phyloP scores from a whole-genome alignment of 1,140 invertebrate species.

The Panagrolaimus sp. region DNA sequence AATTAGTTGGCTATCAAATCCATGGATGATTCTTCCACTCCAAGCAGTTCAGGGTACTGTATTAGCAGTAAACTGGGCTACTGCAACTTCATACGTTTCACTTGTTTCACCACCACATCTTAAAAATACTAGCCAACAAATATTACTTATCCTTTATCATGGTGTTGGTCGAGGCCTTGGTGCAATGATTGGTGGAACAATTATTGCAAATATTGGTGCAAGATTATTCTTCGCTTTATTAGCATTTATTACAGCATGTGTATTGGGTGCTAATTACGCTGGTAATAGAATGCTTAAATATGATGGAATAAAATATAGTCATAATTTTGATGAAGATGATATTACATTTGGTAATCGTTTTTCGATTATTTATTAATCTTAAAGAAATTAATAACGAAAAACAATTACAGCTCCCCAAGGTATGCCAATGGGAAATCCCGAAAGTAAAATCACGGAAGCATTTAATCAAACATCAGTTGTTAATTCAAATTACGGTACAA shows the following conservation, averaged over 20 bases:
- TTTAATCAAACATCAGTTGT: conserved; percentile 36
- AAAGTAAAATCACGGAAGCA: conserved; percentile 42
- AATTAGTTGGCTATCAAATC: conserved; percentile 43
- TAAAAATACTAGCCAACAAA: conserved; percentile 37
- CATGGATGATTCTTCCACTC: conserved; percentile 37
- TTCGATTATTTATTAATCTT: background rate
- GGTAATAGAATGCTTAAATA: conserved; percentile 38
- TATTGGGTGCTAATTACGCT: conserved; percentile 35
- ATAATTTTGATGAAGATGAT: conserved; percentile 41
- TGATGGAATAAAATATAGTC: conserved; percentile 36
- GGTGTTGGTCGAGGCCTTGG: conserved; percentile 40
- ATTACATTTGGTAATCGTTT: conserved; percentile 22
- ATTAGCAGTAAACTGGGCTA: conserved; percentile 35
- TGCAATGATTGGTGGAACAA: conserved; percentile 42
- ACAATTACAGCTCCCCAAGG: conserved; percentile 38
- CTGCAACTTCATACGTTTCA: conserved; percentile 44
- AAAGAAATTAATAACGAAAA: conserved; percentile 8
- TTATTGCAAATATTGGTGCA: conserved; percentile 35
- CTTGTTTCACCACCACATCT: conserved; percentile 39
- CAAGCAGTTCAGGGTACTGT: conserved; percentile 37
- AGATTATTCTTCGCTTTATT: conserved; percentile 33
- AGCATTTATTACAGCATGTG: conserved; percentile 31
- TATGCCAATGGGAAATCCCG: conserved; percentile 34
- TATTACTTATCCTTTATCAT: conserved; percentile 35
- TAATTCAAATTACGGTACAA: conserved; percentile 42